Percentiles rank a stretch among this genome's conserved stretches.
Conservation (phyloP, 2,113 vertebrate genomes). For the Bufo bufo region DNA sequence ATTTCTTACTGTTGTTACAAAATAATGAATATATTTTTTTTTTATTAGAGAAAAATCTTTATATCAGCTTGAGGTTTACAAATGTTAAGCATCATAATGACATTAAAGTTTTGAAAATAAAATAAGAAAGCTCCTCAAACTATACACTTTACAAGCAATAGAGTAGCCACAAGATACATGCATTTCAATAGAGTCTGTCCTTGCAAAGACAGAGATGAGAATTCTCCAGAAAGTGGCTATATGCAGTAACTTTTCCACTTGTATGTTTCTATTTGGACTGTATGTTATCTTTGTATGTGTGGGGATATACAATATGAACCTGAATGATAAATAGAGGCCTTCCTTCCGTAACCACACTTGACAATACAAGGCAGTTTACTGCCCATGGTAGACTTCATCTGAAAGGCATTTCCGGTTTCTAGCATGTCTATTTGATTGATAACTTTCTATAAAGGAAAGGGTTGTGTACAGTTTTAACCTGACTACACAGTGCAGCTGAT, state of each 20-base stretch:
- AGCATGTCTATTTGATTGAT: slow-evolving; percentile 14
- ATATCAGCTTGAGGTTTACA: background rate
- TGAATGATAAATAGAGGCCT: slow-evolving; percentile 41
- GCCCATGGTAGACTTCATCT: slow-evolving; percentile 28
- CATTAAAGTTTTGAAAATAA: background rate
- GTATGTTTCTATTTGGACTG: slow-evolving; percentile 10
- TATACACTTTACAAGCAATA: background rate
- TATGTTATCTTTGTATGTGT: slow-evolving; percentile 25
- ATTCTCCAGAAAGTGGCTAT: no score
- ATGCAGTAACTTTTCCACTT: background rate
- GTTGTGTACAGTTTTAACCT: background rate
- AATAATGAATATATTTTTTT: background rate
- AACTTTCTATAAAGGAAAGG: background rate
- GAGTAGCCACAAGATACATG: background rate
- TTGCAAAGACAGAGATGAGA: no score
- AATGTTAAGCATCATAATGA: background rate
- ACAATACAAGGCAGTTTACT: slow-evolving; percentile 3
- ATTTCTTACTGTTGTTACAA: no score
- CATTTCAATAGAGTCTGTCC: background rate
- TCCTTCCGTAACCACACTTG: slow-evolving; percentile 39
- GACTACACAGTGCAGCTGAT: background rate
- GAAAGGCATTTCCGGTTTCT: slow-evolving; percentile 47
- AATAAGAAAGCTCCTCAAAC: background rate
- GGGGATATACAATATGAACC: slow-evolving; percentile 32
- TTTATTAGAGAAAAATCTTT: background rate